These are phyloP conservation scores for Phasia obesa DNA, from an alignment of 2,888 invertebrate species.

Conservation along the genomic window DNA sequence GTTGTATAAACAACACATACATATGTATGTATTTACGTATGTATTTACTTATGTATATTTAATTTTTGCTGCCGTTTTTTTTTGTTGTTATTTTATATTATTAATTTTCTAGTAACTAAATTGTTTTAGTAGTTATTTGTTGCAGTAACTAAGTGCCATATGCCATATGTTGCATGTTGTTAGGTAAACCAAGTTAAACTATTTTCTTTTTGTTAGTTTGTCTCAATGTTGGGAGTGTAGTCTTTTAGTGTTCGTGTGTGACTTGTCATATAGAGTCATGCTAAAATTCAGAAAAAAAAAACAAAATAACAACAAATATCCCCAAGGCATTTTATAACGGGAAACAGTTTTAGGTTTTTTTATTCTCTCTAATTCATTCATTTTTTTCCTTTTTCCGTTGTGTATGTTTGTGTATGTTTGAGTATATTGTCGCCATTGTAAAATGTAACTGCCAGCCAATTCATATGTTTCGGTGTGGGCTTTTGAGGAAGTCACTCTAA, in stretches of 20 bases:
- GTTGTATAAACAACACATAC: neutral
- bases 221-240: slow-evolving; percentile 41
- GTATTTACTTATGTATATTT: neutral
- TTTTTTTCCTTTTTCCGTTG: slow-evolving; percentile 52
- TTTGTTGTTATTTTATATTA: too few species aligned
- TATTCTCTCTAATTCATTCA: slow-evolving; percentile 26
- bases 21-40: neutral
- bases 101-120: slow-evolving; percentile 30
- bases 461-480: neutral
- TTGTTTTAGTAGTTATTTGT: slow-evolving; percentile 48
- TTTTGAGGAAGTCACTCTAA: neutral
- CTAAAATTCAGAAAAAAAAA: slow-evolving; percentile 23
- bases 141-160: slow-evolving; percentile 48
- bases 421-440: slow-evolving; percentile 33
- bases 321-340: slow-evolving; percentile 69
- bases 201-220: slow-evolving; percentile 29
- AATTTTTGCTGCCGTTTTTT: slow-evolving; percentile 26
- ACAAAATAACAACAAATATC: slow-evolving; percentile 28
- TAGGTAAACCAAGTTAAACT: slow-evolving; percentile 54
- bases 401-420: slow-evolving; percentile 6
- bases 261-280: slow-evolving; percentile 62
- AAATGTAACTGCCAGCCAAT: neutral
- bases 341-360: slow-evolving; percentile 57
- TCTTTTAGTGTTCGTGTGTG: slow-evolving; percentile 50
- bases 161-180: slow-evolving; percentile 68